Base-by-base conservation (phyloP, 2,888 invertebrate genomes). In the Sylvicola cinctus region DNA sequence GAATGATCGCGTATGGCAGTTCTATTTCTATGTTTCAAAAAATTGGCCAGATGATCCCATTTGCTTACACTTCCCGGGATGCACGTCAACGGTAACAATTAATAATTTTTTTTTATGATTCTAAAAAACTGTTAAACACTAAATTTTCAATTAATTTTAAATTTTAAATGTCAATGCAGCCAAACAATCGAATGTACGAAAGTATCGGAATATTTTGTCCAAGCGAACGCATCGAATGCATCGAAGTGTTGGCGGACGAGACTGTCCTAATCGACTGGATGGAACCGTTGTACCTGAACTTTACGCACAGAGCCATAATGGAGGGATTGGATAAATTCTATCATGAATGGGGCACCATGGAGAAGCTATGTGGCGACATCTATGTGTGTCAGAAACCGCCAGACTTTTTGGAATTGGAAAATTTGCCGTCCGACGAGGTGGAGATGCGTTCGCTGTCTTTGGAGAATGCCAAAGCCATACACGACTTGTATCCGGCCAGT, bases 11-110 rank as follows among this genome's bases (percentile, higher is more conserved):
- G 78, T 84, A 60, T 84, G 84, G 84, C 74, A 84, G 58, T 84
- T 84, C 65, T 68, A 80, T 63, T 84, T 84, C 68, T 84, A 84
- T 72, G 79, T 84, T 55, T 72, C 79, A 50, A 80, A 83, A 61
- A 74, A 69, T 58, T 84, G 84, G 84, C 84, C 84, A 36, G 77
- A 80, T 47, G 72, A 77, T 48, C 76, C 79, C 46, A 75, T 84
- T 52, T 75, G 80, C 52, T 63, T 83, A 49, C 84, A 84, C 58
- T 84, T 84, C 60, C 84, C 84, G 42, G 84, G 84, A 53, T 81
- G 83, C 68, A 84, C 84, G 42, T 70, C 73, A 54, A 76, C 83
- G 65, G 84, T 84, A 64, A 70, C 69, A 31, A 35, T 26, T 25
- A 16, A 10, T 29, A 32, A 8, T 29, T 17, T 16, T 26, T 29